Conservation (phyloP, 2,888 invertebrate genomes). For the Spilarctia lutea region DNA sequence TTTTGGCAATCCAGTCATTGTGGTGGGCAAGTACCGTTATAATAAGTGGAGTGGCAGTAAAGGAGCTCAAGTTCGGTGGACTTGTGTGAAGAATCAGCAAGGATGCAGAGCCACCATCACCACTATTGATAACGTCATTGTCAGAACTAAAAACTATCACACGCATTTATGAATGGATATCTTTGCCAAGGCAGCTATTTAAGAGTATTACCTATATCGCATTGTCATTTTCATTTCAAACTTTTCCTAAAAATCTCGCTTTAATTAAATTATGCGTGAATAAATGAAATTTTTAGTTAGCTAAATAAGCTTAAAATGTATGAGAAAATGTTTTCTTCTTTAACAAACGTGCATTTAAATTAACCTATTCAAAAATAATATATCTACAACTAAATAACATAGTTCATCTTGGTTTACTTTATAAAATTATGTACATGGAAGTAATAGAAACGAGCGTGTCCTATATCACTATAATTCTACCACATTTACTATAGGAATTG, state of each 20-base stretch:
- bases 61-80: conserved; percentile 56
- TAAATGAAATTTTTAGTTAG: neutral
- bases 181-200: conserved; percentile 1
- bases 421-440: no score
- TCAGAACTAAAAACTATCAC: conserved; percentile 53
- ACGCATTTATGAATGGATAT: conserved; percentile 43
- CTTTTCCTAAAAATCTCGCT: neutral
- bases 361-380: no score
- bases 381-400: no score
- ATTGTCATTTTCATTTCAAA: neutral
- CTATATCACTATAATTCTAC: neutral
- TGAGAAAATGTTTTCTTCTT: neutral
- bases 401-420: no score
- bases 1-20: conserved; percentile 74
- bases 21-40: conserved; percentile 58
- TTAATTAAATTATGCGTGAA: neutral
- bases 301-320: neutral
- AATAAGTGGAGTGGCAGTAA: conserved; percentile 54
- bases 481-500: no score
- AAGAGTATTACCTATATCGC: neutral
- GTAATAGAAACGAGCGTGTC: no score
- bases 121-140: conserved; percentile 56
- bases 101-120: conserved; percentile 60
- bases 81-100: conserved; percentile 54
- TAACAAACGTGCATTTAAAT: neutral